Conservation (phyloP, 2,113 vertebrate genomes). For the Neolamprologus sp. region DNA sequence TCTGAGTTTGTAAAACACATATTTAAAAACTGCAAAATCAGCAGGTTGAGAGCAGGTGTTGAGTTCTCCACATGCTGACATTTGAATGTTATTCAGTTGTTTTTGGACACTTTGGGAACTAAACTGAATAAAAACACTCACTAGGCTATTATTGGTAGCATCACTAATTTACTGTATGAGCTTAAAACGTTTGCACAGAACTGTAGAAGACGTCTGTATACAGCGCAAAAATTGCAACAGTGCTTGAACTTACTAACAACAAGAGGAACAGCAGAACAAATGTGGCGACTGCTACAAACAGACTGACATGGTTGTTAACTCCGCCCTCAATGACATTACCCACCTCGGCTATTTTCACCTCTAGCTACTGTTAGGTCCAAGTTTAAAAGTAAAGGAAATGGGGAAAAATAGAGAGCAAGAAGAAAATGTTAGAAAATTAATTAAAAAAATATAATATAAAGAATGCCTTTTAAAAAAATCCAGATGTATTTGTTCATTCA, state of each 20-base stretch:
- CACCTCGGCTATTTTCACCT: slow-evolving; percentile 76
- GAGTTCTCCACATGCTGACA: not conserved
- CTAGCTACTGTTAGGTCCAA: slow-evolving; percentile 72
- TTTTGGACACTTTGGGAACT: not conserved
- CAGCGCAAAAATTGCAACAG: slow-evolving; percentile 16
- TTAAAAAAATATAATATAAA: not conserved
- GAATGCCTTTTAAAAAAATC: not conserved
- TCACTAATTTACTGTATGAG: not conserved
- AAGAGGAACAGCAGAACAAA: slow-evolving; percentile 32
- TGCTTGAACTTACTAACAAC: slow-evolving; percentile 34
- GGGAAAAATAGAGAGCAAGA: slow-evolving; percentile 34
- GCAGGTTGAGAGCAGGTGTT: not conserved
- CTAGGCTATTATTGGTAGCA: not conserved
- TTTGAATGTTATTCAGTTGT: not conserved
- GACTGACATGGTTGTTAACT: slow-evolving; percentile 35
- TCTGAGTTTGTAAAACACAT: not conserved
- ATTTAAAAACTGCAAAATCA: not conserved
- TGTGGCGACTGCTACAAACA: slow-evolving; percentile 42
- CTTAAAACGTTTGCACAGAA: not conserved
- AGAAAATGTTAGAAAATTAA: slow-evolving; percentile 21
- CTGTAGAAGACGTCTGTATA: slow-evolving; percentile 12
- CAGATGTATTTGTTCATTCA: not conserved
- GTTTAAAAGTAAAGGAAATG: slow-evolving; percentile 38
- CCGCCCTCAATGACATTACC: slow-evolving; percentile 47
- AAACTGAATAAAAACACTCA: not conserved